Conservation (phyloP, 2,113 vertebrate genomes). For the Rhombomys opimus region DNA sequence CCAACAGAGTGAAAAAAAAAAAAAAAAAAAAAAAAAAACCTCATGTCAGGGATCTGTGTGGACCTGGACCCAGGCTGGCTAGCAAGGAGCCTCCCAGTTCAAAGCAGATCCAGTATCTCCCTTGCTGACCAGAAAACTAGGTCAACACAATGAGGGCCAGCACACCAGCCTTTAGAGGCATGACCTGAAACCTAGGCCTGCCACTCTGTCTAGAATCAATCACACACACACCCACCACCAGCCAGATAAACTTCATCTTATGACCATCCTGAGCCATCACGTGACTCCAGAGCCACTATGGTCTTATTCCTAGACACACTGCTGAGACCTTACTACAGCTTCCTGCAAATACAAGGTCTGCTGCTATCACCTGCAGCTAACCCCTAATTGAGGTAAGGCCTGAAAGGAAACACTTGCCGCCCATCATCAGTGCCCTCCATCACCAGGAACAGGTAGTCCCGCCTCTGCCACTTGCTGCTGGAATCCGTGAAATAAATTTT, state of each 20-base stretch:
- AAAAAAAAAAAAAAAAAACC: neutral
- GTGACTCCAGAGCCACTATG: neutral
- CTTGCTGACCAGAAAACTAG: neutral
- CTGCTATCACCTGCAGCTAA: neutral
- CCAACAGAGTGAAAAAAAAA: neutral
- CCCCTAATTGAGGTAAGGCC: neutral
- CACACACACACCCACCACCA: no score
- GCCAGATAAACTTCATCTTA: neutral
- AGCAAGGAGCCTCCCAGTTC: neutral
- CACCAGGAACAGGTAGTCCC: slow-evolving; percentile 91
- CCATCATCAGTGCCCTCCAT: slow-evolving; percentile 98
- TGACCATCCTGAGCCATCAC: neutral
- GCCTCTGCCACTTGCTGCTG: slow-evolving; percentile 97
- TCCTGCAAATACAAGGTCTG: neutral
- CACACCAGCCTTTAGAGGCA: neutral
- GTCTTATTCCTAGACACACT: neutral
- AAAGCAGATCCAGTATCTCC: neutral
- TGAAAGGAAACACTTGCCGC: slow-evolving; percentile 86
- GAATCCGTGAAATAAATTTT: slow-evolving; percentile 98
- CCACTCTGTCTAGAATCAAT: neutral
- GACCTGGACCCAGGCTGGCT: neutral
- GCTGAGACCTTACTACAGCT: neutral
- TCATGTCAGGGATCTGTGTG: neutral
- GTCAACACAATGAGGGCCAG: neutral
- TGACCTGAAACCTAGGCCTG: neutral